Conservation (phyloP, 1,140 invertebrate species). For the Drosophila teissieri region DNA sequence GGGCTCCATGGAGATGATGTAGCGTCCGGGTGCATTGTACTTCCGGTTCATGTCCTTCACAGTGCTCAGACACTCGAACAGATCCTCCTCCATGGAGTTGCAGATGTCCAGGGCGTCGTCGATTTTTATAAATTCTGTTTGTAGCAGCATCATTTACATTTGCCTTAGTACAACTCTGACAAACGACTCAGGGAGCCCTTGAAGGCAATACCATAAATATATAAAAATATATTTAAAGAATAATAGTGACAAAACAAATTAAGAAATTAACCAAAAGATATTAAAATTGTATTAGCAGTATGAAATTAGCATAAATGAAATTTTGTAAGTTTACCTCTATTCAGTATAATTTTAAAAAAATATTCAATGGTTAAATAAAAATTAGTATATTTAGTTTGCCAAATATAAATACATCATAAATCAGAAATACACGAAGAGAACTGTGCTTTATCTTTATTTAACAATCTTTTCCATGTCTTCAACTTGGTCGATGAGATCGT, state of each 20-base stretch:
- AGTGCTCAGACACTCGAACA: slow-evolving; percentile 30
- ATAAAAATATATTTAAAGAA: no score
- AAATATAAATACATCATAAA: no score
- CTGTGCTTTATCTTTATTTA: not conserved
- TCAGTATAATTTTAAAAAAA: no score
- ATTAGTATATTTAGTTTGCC: no score
- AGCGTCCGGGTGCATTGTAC: slow-evolving; percentile 47
- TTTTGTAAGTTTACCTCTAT: no score
- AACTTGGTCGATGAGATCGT: slow-evolving; percentile 42
- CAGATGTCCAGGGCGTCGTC: slow-evolving; percentile 53
- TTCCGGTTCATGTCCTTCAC: slow-evolving; percentile 47
- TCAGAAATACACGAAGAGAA: no score
- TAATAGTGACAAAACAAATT: no score
- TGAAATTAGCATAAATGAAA: no score
- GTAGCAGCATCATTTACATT: not conserved
- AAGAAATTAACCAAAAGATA: no score
- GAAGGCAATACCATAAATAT: no score
- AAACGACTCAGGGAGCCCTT: not conserved
- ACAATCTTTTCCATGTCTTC: slow-evolving; percentile 26
- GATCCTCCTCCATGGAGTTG: slow-evolving; percentile 22
- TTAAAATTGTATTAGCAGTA: no score
- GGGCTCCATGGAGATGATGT: slow-evolving; percentile 7
- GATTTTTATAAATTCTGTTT: slow-evolving; percentile 45
- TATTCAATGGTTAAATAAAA: no score
- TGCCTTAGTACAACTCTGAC: not conserved